A percentile compares a stretch with the other conserved stretches of the same genome.
These are phyloP conservation scores for Clupea harengus DNA, from an alignment of 2,113 vertebrate genomes.

Conservation along the genomic window DNA sequence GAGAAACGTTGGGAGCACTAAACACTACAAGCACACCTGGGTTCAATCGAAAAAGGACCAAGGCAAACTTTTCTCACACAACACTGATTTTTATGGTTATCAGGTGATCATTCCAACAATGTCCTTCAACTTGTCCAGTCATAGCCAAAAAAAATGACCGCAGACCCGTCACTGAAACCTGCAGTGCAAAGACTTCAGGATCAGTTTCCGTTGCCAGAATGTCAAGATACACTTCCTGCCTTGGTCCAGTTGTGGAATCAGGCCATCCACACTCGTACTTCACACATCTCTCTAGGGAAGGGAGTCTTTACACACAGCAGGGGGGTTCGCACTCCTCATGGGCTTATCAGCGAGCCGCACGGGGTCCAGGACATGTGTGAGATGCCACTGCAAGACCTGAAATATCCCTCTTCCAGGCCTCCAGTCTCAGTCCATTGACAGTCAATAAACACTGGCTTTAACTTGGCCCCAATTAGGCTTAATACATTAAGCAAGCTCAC, in stretches of 20 bases:
- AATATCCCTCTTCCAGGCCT: background rate
- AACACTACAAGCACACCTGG: background rate
- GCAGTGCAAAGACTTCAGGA: too few relatives aligned
- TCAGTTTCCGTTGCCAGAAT: too few relatives aligned
- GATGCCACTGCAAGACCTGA: background rate
- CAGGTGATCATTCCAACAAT: background rate
- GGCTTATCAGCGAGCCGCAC: background rate
- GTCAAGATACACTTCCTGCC: background rate
- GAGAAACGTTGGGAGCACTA: background rate
- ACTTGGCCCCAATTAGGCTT: conserved; percentile 2
- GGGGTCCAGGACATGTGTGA: background rate
- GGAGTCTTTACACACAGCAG: background rate
- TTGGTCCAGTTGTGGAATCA: background rate
- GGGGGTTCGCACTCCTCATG: background rate
- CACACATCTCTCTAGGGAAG: background rate
- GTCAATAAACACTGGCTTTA: background rate
- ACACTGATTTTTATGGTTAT: background rate
- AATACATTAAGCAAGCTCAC: conserved; percentile 1
- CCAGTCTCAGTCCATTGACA: background rate
- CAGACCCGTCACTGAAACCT: too few relatives aligned
- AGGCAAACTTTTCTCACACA: background rate
- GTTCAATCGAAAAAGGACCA: background rate
- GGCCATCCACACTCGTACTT: background rate
- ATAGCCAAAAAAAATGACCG: background rate
- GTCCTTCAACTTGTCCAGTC: background rate